These are phyloP conservation scores for Acrossocheilus wenchowensis DNA, from an alignment of 2,797 vertebrate species.

Conservation along the genomic window DNA sequence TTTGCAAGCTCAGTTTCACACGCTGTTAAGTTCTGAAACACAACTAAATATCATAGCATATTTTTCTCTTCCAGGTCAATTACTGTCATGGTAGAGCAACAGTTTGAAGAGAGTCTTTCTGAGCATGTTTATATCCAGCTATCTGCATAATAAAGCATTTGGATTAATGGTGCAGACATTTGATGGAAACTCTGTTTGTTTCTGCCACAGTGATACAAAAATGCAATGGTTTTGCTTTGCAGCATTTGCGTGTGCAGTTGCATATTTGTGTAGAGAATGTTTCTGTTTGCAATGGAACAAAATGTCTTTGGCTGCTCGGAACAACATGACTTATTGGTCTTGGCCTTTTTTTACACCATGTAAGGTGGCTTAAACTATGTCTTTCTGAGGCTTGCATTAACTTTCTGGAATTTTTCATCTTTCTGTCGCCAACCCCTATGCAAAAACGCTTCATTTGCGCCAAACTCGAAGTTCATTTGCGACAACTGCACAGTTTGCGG, in stretches of 20 bases:
- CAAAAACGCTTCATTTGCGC: neutral
- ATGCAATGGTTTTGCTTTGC: neutral
- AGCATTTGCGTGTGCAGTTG: neutral
- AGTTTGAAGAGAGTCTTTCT: slow-evolving; percentile 12
- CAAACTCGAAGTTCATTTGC: slow-evolving; percentile 9
- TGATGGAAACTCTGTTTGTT: neutral
- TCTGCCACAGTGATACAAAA: neutral
- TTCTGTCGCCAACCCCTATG: neutral
- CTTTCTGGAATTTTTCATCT: neutral
- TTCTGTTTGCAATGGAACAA: slow-evolving; percentile 11
- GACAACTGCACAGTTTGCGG: neutral
- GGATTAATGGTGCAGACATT: neutral
- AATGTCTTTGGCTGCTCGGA: neutral
- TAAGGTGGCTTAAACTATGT: neutral
- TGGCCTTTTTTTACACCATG: slow-evolving; percentile 1
- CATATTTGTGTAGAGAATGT: neutral
- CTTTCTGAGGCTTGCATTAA: neutral
- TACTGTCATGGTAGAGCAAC: neutral
- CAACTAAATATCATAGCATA: slow-evolving; percentile 5
- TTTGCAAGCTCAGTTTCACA: slow-evolving; percentile 15
- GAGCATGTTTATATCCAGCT: slow-evolving; percentile 2
- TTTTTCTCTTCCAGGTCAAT: neutral
- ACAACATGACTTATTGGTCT: slow-evolving; percentile 23
- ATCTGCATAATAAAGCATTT: slow-evolving; percentile 8
- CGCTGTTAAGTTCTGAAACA: slow-evolving; percentile 2